These are phyloP conservation scores for Sisyra terminalis DNA, from an alignment of 2,888 invertebrate genomes.

Conservation along the genomic window DNA sequence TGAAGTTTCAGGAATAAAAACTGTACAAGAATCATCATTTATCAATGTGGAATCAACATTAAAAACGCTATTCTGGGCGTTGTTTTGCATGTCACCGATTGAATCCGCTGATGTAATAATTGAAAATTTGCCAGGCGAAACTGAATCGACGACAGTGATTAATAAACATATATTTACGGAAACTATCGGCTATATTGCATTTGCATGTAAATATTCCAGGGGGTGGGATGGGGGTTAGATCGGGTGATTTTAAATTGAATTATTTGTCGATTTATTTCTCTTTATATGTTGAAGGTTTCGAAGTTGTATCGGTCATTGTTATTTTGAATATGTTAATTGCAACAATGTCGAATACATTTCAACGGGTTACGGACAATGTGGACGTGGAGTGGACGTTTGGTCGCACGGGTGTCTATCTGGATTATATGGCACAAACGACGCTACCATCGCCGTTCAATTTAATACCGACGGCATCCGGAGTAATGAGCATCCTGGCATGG, in stretches of 20 bases:
- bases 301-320: constrained; percentile 53
- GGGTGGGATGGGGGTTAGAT: neutral
- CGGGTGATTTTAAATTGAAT: neutral
- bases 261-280: neutral
- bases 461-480: constrained; percentile 38
- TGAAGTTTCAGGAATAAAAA: constrained; percentile 37
- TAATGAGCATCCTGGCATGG: constrained; percentile 17
- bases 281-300: constrained; percentile 32
- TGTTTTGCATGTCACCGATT: constrained; percentile 48
- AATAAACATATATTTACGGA: constrained; percentile 45
- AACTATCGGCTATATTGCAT: constrained; percentile 47
- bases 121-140: constrained; percentile 35
- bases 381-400: constrained; percentile 65
- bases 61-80: constrained; percentile 51
- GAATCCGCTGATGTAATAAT: constrained; percentile 48
- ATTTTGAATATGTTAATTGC: constrained; percentile 64
- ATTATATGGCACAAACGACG: constrained; percentile 51
- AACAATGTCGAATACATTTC: constrained; percentile 64
- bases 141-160: constrained; percentile 27
- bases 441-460: constrained; percentile 58
- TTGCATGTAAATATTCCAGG: constrained; percentile 29
- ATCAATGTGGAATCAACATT: constrained; percentile 37
- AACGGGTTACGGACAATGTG: constrained; percentile 47
- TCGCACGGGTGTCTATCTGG: constrained; percentile 53
- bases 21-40: constrained; percentile 39